Evolutionary conservation across 2,113 vertebrate species (phyloP), one percentile per base, ranked within the genome.

Genomic region (Prinia subflava): DNA sequence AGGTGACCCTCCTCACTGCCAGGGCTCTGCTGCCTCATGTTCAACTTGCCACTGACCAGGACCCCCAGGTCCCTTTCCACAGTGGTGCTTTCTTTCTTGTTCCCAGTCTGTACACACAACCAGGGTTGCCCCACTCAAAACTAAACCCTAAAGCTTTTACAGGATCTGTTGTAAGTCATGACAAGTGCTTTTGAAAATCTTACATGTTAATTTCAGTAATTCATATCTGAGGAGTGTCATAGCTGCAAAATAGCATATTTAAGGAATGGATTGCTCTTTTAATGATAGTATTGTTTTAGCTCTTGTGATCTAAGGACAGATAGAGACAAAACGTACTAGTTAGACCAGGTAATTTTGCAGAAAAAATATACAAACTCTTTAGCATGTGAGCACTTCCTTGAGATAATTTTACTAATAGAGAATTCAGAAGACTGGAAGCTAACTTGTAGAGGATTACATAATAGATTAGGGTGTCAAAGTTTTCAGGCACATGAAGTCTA

Each of bases 1-100:
- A 0, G 0, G 0, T 60, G 67, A 2, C 39, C 57, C 39, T 73
- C 22, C 81, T 37, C 68, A 57, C 81, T 55, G 68, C 49, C 81
- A 63, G 47, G 57, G 37, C 39, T 37, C 81, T 83, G 47, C 68
- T 63, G 81, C 5, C 22, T 55, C 22, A 11, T 6, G 15, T 22
- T 15, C 22, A 64, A 0, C 6, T 63, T 4, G 1, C 8, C 33
- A 6, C 1, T 0, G 0, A 37, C 33, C 47, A 25, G 20, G 10
- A 62, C 4, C 5, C 3, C 22, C 31, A 73, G 13, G 10, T 2
- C 17, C 22, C 9, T 64, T 74, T 39, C 22, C 28, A 6, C 6
- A 1, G 57, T 3, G 1, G 23, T 11, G 8, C 33, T 47, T 6
- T 55, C 57, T 7, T 7, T 33, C 68, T 46, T 25, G 6, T 33